Evolutionary conservation across 2,113 vertebrate species (phyloP).

Genomic region (Camarhynchus parvulus): DNA sequence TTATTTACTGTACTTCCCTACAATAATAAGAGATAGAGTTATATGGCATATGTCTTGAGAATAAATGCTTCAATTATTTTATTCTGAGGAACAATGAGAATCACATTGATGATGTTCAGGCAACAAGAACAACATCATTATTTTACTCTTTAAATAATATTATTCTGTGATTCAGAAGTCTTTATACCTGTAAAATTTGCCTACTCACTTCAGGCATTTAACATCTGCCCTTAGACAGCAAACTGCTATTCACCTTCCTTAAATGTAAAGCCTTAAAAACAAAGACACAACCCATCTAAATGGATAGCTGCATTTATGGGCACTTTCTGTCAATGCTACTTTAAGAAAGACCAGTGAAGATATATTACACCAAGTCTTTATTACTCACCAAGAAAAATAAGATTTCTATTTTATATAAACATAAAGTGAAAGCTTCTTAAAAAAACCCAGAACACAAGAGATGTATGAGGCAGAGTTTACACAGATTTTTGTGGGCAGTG

Average conservation of each 20-base stretch:
- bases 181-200: not conserved
- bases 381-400: not conserved
- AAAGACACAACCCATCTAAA: not conserved
- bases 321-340: not conserved
- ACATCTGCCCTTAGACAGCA: not conserved
- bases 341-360: not conserved
- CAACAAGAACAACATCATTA: not conserved
- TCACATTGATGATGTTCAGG: not conserved
- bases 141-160: slow-evolving; percentile 43
- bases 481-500: not conserved
- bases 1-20: slow-evolving; percentile 26
- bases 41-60: slow-evolving; percentile 37
- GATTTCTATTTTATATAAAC: not conserved
- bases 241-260: not conserved
- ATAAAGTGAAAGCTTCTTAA: not conserved
- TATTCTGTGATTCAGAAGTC: not conserved
- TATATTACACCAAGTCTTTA: not conserved
- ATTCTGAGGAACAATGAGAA: slow-evolving; percentile 40
- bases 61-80: slow-evolving; percentile 70
- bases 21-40: slow-evolving; percentile 36
- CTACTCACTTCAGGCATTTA: not conserved
- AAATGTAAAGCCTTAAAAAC: not conserved
- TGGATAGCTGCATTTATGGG: not conserved
- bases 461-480: not conserved
- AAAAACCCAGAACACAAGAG: fast-evolving